Conservation (phyloP, 1,140 invertebrate species). For the Atta colombica region DNA sequence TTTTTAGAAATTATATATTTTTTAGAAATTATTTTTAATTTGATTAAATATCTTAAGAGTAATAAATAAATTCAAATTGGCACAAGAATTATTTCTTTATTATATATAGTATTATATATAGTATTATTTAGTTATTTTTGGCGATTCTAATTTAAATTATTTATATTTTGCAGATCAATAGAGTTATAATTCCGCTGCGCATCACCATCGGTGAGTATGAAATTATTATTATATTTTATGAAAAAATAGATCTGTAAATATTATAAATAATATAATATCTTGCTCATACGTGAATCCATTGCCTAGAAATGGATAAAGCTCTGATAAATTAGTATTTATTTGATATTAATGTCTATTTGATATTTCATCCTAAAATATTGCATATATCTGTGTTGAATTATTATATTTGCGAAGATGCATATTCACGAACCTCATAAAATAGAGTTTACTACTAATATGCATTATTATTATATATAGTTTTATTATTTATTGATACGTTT, state of each 20-base stretch:
- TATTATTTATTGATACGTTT: neutral
- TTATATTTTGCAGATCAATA: conserved; percentile 9
- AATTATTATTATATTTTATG: neutral
- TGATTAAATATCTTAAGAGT: neutral
- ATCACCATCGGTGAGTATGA: neutral
- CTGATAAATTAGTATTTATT: neutral
- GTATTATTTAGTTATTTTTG: neutral
- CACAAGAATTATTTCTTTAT: neutral
- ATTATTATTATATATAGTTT: neutral
- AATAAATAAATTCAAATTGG: neutral
- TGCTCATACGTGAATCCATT: neutral
- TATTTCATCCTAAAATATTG: neutral
- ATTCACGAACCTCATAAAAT: neutral
- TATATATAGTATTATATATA: neutral
- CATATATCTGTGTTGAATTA: neutral
- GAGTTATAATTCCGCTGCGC: neutral
- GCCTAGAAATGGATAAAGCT: neutral
- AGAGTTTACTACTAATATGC: neutral
- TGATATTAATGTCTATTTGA: conserved; percentile 1
- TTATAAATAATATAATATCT: neutral
- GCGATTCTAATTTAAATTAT: neutral
- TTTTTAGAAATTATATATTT: neutral
- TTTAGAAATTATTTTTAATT: neutral
- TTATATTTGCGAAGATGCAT: neutral
- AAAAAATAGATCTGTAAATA: neutral